Evolutionary conservation across 2,113 vertebrate species (phyloP).

Genomic region (Crypturellus undulatus): DNA sequence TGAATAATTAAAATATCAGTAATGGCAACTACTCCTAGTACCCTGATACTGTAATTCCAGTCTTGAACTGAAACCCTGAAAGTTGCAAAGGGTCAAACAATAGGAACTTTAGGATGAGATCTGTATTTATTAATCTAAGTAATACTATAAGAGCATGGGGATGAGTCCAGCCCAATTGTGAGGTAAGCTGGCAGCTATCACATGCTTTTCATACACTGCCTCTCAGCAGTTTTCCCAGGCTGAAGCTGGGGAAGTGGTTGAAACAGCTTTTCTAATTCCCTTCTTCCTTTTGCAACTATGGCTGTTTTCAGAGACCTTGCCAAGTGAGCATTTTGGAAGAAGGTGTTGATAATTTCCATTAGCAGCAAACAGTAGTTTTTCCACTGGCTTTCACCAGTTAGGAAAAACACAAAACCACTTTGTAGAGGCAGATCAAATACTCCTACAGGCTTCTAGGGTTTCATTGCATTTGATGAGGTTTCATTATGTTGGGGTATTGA

Average conservation of each 20-base stretch:
- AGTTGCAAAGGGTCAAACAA: background rate
- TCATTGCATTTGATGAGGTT: constrained; percentile 17
- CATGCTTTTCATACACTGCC: background rate
- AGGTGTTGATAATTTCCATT: constrained; percentile 51
- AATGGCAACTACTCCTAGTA: background rate
- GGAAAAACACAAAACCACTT: constrained; percentile 15
- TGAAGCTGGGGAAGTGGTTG: background rate
- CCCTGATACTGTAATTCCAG: background rate
- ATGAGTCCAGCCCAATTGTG: background rate
- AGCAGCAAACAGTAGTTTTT: constrained; percentile 10
- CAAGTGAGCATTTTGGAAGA: background rate
- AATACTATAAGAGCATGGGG: background rate
- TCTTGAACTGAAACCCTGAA: background rate
- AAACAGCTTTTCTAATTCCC: background rate
- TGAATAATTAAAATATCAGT: background rate
- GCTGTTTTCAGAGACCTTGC: background rate
- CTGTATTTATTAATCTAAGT: background rate
- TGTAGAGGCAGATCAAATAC: constrained; percentile 16
- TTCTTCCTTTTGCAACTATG: background rate
- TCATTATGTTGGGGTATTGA: constrained; percentile 26
- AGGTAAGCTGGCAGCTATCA: background rate
- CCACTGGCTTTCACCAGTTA: background rate
- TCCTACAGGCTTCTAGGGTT: constrained; percentile 40
- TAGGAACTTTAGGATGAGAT: background rate
- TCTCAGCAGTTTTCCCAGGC: background rate